Conservation (phyloP, 2,113 vertebrate genomes). For the Diglossa brunneiventris region DNA sequence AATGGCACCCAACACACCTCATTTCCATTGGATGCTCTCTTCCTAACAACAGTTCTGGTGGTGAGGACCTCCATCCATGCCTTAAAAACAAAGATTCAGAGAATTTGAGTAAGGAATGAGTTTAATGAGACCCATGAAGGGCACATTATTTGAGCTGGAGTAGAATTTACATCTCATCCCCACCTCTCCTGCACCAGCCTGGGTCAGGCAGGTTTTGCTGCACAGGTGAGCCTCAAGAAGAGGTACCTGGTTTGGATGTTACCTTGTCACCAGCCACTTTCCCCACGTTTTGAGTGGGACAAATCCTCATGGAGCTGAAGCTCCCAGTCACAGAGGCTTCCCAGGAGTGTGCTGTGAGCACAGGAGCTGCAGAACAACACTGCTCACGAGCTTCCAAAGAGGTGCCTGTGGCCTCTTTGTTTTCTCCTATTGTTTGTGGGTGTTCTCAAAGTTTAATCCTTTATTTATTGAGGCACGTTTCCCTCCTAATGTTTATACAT, state of each 20-base stretch:
- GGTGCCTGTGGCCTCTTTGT: background rate
- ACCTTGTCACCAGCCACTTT: background rate
- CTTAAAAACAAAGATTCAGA: background rate
- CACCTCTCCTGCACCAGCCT: background rate
- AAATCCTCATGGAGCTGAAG: background rate
- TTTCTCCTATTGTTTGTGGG: background rate
- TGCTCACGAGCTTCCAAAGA: background rate
- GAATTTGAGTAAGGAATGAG: background rate
- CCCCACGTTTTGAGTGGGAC: fast-evolving
- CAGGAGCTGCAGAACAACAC: background rate
- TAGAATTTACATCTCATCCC: background rate
- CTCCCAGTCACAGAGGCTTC: background rate
- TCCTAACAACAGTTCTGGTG: background rate
- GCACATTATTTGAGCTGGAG: background rate
- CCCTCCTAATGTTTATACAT: background rate
- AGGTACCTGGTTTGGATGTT: background rate
- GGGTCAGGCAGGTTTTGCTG: background rate
- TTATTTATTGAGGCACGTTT: background rate
- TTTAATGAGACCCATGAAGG: background rate
- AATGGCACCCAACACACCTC: background rate
- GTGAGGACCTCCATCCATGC: background rate
- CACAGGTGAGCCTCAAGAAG: background rate
- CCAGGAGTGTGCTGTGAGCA: background rate
- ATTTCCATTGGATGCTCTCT: background rate
- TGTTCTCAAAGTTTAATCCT: background rate